A percentile compares a stretch with the other conserved stretches of the same genome.
These are phyloP conservation scores for Psylliodes chrysocephalus DNA, from an alignment of 2,888 invertebrate genomes.

Conservation along the genomic window DNA sequence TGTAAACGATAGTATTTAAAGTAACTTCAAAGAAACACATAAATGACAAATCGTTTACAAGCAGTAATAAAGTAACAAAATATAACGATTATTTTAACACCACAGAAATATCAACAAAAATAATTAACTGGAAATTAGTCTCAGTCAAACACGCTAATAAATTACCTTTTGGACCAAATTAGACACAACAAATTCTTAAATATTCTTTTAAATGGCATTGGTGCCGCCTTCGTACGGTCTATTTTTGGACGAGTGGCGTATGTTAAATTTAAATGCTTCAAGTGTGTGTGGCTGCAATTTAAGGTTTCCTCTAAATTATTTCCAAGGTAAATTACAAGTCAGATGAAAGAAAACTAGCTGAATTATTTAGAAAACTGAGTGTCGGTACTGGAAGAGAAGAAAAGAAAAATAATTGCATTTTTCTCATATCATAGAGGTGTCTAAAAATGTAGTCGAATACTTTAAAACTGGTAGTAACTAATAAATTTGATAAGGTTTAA, in stretches of 20 bases:
- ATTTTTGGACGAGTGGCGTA: background rate
- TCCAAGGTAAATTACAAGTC: background rate
- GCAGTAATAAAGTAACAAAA: background rate
- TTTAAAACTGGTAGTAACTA: too few species aligned
- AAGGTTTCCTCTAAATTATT: background rate
- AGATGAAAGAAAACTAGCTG: too few species aligned
- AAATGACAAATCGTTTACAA: background rate
- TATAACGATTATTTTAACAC: constrained; percentile 1
- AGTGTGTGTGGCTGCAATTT: constrained; percentile 19
- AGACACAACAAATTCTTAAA: constrained; percentile 21
- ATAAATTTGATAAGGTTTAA: too few species aligned
- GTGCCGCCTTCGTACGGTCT: background rate
- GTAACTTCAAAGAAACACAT: background rate
- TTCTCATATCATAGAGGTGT: too few species aligned
- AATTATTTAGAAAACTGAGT: too few species aligned
- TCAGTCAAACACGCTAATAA: constrained; percentile 11
- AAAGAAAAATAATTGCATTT: too few species aligned
- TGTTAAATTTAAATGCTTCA: constrained; percentile 2
- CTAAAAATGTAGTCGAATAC: too few species aligned
- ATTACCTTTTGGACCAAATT: constrained; percentile 13
- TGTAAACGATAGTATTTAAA: too few species aligned
- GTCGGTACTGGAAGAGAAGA: too few species aligned
- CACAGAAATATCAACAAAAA: constrained; percentile 15
- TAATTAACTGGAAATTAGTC: constrained; percentile 21
- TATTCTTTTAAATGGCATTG: constrained; percentile 5